Evolutionary conservation across 2,888 invertebrate genomes (phyloP).

Genomic region (Lottia scabra): DNA sequence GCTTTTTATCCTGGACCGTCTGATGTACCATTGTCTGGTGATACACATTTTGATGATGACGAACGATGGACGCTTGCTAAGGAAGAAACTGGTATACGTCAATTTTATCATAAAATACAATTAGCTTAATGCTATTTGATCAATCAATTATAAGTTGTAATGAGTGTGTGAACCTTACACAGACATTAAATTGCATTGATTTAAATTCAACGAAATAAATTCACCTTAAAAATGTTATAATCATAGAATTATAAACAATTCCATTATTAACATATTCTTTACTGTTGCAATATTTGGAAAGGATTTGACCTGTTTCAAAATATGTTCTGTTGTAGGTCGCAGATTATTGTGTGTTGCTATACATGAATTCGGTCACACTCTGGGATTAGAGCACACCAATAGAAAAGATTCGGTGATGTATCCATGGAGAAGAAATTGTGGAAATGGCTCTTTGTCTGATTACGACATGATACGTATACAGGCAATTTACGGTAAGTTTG

Average conservation of each 20-base stretch:
- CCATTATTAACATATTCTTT: too few species aligned
- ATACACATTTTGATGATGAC: constrained; percentile 14
- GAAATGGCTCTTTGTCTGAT: background rate
- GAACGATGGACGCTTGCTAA: constrained; percentile 12
- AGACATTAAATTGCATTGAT: too few species aligned
- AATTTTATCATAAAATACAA: too few species aligned
- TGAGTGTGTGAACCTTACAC: too few species aligned
- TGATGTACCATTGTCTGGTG: background rate
- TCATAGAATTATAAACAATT: too few species aligned
- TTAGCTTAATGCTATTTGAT: too few species aligned
- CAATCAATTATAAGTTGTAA: too few species aligned
- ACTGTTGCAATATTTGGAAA: too few species aligned
- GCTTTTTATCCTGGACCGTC: constrained; percentile 12
- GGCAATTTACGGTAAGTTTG: background rate
- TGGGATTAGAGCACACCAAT: constrained; percentile 10
- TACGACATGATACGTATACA: constrained; percentile 8
- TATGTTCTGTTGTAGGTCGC: background rate
- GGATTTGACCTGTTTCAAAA: too few species aligned
- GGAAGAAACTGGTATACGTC: background rate
- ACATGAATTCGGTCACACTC: constrained; percentile 14
- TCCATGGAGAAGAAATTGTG: constrained; percentile 10
- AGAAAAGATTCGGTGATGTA: constrained; percentile 10
- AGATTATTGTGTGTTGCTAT: constrained; percentile 12
- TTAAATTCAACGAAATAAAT: too few species aligned
- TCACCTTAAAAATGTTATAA: too few species aligned